phyloP scores from a whole-genome alignment of 1,140 invertebrate genomes.

The Parapsyche elsis region DNA sequence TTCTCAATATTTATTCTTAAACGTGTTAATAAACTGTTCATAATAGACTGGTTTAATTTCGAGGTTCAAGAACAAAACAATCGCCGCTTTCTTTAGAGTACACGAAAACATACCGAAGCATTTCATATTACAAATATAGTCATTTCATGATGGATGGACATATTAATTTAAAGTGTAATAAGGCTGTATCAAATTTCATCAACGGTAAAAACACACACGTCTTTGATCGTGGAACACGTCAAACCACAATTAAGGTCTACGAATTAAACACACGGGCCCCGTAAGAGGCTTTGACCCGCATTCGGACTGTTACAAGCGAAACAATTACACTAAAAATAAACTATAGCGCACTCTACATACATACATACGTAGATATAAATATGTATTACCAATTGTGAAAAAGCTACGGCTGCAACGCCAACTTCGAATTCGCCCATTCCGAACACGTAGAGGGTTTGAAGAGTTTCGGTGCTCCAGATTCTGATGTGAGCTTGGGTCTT shows the following conservation, averaged over 20 bases:
- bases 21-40: no score
- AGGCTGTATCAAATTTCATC: background rate
- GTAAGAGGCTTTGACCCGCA: background rate
- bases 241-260: slow-evolving; percentile 51
- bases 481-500: slow-evolving; percentile 92
- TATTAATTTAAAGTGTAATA: background rate
- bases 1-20: no score
- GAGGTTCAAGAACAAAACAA: no score
- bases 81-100: no score
- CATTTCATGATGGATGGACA: background rate
- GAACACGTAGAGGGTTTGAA: slow-evolving; percentile 91
- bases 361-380: no score
- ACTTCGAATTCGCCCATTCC: slow-evolving; percentile 92
- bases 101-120: no score
- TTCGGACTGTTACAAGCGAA: background rate
- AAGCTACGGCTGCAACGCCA: slow-evolving; percentile 89
- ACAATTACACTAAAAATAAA: background rate
- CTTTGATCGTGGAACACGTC: slow-evolving; percentile 35
- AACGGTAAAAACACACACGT: no score
- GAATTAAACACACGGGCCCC: background rate
- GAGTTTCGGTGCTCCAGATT: slow-evolving; percentile 93
- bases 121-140: background rate
- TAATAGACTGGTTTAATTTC: no score
- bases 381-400: slow-evolving; percentile 80
- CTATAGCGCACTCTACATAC: no score